Percentiles rank a stretch among this genome's conserved stretches.
Evolutionary conservation across 2,888 invertebrate genomes (phyloP).

Genomic region (Eupithecia pulchellata): DNA sequence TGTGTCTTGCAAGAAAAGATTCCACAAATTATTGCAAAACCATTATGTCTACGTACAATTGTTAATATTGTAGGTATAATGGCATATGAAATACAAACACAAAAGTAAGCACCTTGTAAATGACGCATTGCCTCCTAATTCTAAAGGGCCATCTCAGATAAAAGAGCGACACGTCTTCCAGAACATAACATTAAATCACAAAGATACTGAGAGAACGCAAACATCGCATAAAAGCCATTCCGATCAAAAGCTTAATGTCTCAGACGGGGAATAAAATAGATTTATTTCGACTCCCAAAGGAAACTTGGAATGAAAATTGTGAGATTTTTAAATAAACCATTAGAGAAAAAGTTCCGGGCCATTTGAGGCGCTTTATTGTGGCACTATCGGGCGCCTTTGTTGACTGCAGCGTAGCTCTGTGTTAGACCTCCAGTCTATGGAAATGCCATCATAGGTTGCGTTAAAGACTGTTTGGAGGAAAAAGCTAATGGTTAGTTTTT

Average conservation of each 20-base stretch:
- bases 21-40: constrained; percentile 17
- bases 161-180: constrained; percentile 66
- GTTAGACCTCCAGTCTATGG: constrained; percentile 45
- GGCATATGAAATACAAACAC: constrained; percentile 52
- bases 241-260: constrained; percentile 80
- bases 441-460: constrained; percentile 21
- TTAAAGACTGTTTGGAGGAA: not conserved
- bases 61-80: too few relatives aligned
- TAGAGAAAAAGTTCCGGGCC: constrained; percentile 83
- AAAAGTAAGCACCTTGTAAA: constrained; percentile 51
- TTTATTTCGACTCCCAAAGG: constrained; percentile 74
- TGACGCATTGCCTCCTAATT: constrained; percentile 52
- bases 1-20: not conserved
- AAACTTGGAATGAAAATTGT: constrained; percentile 81
- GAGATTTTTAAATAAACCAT: constrained; percentile 84
- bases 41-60: constrained; percentile 38
- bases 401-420: constrained; percentile 65
- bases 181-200: constrained; percentile 76
- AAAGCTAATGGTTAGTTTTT: not conserved
- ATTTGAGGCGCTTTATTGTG: constrained; percentile 82
- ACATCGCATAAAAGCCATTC: constrained; percentile 82
- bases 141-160: constrained; percentile 53
- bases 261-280: constrained; percentile 76
- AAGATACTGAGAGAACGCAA: constrained; percentile 75
- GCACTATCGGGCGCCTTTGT: constrained; percentile 78